A percentile compares a stretch with the other conserved stretches of the same genome.
Evolutionary conservation across 2,888 invertebrate species (phyloP).

Genomic region (Pocota personata): DNA sequence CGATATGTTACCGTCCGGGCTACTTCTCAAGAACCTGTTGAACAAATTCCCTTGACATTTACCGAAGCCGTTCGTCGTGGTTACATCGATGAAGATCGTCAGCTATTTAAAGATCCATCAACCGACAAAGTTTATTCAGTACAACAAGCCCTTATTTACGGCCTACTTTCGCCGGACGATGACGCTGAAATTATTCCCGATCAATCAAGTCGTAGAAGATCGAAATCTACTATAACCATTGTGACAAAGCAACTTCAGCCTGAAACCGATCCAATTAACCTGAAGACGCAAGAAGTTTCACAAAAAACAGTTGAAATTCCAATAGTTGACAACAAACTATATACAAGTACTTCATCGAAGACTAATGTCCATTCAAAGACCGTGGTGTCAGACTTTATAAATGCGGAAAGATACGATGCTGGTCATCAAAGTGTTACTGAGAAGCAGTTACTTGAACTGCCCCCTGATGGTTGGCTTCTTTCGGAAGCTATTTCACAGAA

Average conservation of each 20-base stretch:
- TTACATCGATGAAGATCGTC: conserved; percentile 90
- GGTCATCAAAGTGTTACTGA: conserved; percentile 83
- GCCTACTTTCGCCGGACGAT: conserved; percentile 86
- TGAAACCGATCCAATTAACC: conserved; percentile 79
- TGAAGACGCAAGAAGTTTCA: conserved; percentile 79
- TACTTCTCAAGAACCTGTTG: conserved; percentile 83
- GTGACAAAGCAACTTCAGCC: conserved; percentile 84
- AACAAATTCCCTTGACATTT: conserved; percentile 87
- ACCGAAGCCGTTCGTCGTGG: conserved; percentile 91
- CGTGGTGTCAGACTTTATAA: conserved; percentile 83
- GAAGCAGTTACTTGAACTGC: conserved; percentile 90
- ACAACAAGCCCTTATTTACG: conserved; percentile 90
- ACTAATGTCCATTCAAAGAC: conserved; percentile 81
- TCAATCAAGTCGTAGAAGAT: conserved; percentile 82
- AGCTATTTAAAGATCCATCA: conserved; percentile 90
- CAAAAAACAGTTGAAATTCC: conserved; percentile 81
- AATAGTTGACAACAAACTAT: conserved; percentile 75
- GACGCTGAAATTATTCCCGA: conserved; percentile 83
- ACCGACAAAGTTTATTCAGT: conserved; percentile 89
- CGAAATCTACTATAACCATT: conserved; percentile 85
- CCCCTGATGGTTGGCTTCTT: conserved; percentile 92
- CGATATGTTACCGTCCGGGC: conserved; percentile 91
- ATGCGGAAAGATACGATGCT: conserved; percentile 83
- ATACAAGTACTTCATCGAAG: conserved; percentile 75
- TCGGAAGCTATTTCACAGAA: conserved; percentile 92